Evolutionary conservation across 2,888 invertebrate genomes (phyloP).

Genomic region (Mantis religiosa): DNA sequence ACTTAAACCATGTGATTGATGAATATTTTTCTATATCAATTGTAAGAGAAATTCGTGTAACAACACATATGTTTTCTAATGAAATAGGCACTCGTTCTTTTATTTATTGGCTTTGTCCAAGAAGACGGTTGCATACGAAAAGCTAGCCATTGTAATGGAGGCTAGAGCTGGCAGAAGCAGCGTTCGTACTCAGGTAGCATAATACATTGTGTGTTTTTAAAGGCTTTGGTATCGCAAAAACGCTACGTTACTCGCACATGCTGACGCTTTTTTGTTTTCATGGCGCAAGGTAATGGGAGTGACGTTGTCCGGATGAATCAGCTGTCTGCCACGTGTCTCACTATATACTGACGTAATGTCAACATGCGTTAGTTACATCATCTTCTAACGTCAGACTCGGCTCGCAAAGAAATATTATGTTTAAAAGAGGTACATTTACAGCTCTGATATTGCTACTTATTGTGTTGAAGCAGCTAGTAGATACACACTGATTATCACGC

Average conservation of each 20-base stretch:
- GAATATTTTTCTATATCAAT: too few relatives aligned
- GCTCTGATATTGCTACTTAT: too few relatives aligned
- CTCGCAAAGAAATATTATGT: too few relatives aligned
- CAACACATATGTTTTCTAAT: too few relatives aligned
- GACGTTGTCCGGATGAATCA: neutral
- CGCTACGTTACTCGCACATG: neutral
- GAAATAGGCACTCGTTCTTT: too few relatives aligned
- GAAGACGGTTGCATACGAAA: neutral
- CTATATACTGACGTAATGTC: neutral
- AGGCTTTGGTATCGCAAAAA: neutral
- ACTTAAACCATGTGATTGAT: too few relatives aligned
- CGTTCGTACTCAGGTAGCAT: neutral
- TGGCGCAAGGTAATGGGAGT: neutral
- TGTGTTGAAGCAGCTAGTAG: too few relatives aligned
- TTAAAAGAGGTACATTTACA: too few relatives aligned
- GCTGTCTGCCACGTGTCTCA: neutral
- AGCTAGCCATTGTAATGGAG: neutral
- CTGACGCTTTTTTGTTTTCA: neutral
- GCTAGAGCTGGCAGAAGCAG: neutral
- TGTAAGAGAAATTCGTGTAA: too few relatives aligned
- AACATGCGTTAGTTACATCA: neutral
- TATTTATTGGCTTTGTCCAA: too few relatives aligned
- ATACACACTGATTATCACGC: too few relatives aligned
- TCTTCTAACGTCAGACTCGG: neutral
- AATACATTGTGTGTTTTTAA: neutral